Evolutionary conservation across 2,797 vertebrate genomes (phyloP).

Genomic region (Helarctos malayanus): DNA sequence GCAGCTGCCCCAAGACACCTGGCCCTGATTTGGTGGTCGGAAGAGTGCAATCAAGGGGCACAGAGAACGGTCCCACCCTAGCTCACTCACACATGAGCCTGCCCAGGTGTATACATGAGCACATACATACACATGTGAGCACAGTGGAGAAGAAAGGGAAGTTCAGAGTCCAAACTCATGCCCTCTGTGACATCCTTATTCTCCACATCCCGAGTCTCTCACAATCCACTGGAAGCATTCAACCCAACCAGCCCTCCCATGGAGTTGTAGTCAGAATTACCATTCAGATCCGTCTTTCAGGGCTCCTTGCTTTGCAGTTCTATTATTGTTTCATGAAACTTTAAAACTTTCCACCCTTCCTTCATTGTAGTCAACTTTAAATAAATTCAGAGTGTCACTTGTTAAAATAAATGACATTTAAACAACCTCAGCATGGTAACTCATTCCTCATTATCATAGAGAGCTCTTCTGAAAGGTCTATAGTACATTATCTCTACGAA

Average conservation of each 20-base stretch:
- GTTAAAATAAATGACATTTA: constrained; percentile 87
- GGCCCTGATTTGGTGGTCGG: no score
- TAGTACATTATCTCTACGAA: constrained; percentile 84
- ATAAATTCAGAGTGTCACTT: constrained; percentile 85
- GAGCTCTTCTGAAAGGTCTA: constrained; percentile 85
- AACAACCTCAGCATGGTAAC: constrained; percentile 85
- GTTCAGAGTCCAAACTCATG: not conserved
- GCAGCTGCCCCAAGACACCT: not conserved
- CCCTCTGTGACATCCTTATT: not conserved
- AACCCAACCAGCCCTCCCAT: not conserved
- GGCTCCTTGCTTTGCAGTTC: constrained; percentile 71
- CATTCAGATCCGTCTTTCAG: constrained; percentile 35
- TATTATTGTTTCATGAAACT: constrained; percentile 83
- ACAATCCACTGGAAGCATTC: not conserved
- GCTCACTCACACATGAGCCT: not conserved
- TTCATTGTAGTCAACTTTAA: constrained; percentile 85
- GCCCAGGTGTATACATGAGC: not conserved
- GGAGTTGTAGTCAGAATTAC: not conserved
- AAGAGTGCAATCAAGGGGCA: not conserved
- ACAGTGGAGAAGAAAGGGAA: not conserved
- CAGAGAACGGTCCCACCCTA: not conserved
- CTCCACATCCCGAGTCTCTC: not conserved
- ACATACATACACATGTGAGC: not conserved
- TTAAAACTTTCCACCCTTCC: constrained; percentile 84
- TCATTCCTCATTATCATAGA: constrained; percentile 85